Evolutionary conservation across 2,888 invertebrate species (phyloP).

Genomic region (Dasypolia templi): DNA sequence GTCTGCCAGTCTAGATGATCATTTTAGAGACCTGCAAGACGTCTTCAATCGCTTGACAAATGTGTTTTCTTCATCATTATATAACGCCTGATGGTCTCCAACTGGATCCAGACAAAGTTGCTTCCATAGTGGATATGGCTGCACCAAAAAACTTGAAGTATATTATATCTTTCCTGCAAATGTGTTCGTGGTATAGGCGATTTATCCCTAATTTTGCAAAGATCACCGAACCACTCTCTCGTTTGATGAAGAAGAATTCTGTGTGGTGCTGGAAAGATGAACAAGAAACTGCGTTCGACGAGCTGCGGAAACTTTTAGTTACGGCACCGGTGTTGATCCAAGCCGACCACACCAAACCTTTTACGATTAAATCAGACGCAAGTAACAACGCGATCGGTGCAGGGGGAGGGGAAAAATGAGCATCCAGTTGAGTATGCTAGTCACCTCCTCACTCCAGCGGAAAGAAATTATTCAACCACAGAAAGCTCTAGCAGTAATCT

Average conservation of each 20-base stretch:
- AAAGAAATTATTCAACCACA: not conserved
- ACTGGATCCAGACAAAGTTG: not conserved
- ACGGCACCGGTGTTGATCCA: not conserved
- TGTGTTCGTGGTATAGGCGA: not conserved
- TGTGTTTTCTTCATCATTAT: not conserved
- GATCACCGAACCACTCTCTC: not conserved
- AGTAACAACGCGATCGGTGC: not conserved
- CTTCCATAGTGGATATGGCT: constrained; percentile 2
- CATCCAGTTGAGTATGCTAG: constrained; percentile 5
- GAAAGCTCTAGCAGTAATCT: constrained; percentile 24
- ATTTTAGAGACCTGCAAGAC: not conserved
- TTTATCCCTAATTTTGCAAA: constrained; percentile 7
- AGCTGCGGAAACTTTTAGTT: not conserved
- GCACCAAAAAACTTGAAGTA: not conserved
- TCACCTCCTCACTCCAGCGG: not conserved
- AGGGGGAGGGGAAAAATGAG: not conserved
- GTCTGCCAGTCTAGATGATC: not conserved
- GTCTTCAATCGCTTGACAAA: not conserved
- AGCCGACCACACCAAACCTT: constrained; percentile 1
- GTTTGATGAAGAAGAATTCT: not conserved
- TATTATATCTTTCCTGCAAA: not conserved
- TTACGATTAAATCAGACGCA: too few species aligned
- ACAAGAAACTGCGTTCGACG: not conserved
- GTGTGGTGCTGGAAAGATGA: not conserved
- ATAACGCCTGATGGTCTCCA: constrained; percentile 11